A percentile compares a stretch with the other conserved stretches of the same genome.
Evolutionary conservation across 2,888 invertebrate genomes (phyloP).

Genomic region (Nephrotoma guestfalica): DNA sequence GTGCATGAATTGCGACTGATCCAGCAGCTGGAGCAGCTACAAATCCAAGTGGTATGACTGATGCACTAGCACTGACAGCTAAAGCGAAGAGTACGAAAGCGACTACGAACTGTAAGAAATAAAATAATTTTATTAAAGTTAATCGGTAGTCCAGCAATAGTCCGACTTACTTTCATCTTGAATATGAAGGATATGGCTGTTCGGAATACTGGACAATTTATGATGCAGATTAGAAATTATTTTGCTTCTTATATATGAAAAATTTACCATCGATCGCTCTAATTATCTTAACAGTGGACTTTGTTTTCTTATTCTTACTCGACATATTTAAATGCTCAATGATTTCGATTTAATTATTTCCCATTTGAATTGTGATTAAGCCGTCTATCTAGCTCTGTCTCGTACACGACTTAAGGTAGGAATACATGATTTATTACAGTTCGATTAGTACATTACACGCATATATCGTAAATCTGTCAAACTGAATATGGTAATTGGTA

Average conservation of each 20-base stretch:
- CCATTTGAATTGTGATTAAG: neutral
- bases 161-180: neutral
- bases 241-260: neutral
- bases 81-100: neutral
- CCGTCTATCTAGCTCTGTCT: too few species aligned
- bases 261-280: neutral
- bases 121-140: neutral
- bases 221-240: neutral
- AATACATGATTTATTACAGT: too few species aligned
- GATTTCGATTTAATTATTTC: neutral
- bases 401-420: too few species aligned
- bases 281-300: neutral
- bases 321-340: neutral
- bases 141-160: neutral
- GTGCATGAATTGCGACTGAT: neutral
- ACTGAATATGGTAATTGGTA: too few species aligned
- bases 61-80: neutral
- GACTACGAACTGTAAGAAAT: neutral
- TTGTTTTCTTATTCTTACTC: neutral
- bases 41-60: neutral
- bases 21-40: neutral
- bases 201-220: neutral
- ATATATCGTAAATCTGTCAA: neutral
- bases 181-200: neutral
- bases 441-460: too few species aligned